phyloP scores from a whole-genome alignment of 2,113 vertebrate species.

The Percina caprodes region DNA sequence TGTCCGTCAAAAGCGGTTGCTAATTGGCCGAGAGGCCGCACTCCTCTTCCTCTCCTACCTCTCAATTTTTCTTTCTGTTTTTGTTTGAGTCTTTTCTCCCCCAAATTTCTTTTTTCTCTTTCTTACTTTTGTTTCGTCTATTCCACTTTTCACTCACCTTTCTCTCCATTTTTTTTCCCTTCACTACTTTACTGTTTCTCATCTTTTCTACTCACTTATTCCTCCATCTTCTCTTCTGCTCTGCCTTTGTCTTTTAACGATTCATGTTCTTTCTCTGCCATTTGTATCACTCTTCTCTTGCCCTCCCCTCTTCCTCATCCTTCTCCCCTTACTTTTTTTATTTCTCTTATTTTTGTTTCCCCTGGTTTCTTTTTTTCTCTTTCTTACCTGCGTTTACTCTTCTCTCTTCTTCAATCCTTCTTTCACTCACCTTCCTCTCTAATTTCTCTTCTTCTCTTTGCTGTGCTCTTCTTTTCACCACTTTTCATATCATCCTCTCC shows the following conservation, averaged over 20 bases:
- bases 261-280: neutral
- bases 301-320: neutral
- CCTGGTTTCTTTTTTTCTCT: neutral
- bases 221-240: too few relatives aligned
- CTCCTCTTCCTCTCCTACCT: slow-evolving; percentile 40
- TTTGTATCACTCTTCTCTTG: too few relatives aligned
- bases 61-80: neutral
- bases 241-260: neutral
- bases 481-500: neutral
- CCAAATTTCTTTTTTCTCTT: neutral
- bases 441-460: neutral
- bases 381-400: neutral
- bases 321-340: too few relatives aligned
- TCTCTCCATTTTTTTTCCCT: too few relatives aligned
- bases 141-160: too few relatives aligned
- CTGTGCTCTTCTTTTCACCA: neutral
- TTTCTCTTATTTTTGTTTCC: neutral
- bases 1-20: slow-evolving; percentile 60
- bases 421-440: neutral
- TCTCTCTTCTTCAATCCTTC: neutral
- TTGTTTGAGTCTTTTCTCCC: neutral
- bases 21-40: slow-evolving; percentile 62
- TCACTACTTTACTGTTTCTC: too few relatives aligned
- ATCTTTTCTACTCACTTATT: neutral
- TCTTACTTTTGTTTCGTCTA: neutral